These are phyloP conservation scores for Tupaia tana DNA, from an alignment of 2,113 vertebrate species.

Conservation along the genomic window DNA sequence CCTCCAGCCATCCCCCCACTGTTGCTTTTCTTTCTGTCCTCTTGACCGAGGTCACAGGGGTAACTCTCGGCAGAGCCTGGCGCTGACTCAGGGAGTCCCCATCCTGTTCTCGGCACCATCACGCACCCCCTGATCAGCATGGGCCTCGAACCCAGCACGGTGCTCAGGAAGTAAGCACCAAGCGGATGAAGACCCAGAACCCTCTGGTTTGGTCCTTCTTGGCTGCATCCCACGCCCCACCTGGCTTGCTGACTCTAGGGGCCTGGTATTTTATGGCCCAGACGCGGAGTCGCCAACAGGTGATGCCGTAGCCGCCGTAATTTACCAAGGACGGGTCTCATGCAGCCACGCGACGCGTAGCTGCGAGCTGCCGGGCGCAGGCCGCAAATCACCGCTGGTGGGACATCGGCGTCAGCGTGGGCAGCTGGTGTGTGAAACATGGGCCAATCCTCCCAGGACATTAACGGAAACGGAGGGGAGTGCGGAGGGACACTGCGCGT, in stretches of 20 bases:
- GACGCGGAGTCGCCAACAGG: not conserved
- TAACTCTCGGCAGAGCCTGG: not conserved
- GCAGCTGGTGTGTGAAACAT: not conserved
- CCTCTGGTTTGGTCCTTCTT: not conserved
- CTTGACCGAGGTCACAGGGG: not conserved
- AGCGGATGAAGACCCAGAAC: not conserved
- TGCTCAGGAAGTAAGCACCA: not conserved
- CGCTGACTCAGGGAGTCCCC: not conserved
- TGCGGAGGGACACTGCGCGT: constrained; percentile 58
- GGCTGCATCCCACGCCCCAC: fast-evolving
- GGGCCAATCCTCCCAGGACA: not conserved
- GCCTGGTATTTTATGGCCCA: fast-evolving
- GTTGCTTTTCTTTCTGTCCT: not conserved
- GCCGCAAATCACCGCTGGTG: not conserved
- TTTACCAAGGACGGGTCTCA: not conserved
- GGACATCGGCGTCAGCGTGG: not conserved
- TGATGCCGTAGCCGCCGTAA: fast-evolving
- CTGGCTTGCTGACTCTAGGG: not conserved
- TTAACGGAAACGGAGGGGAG: constrained; percentile 47
- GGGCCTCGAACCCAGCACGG: not conserved
- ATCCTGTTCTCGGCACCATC: not conserved
- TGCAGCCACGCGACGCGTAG: fast-evolving
- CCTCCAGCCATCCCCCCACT: fast-evolving
- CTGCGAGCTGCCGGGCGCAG: not conserved
- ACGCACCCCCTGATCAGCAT: fast-evolving